A percentile compares a stretch with the other conserved stretches of the same genome.
phyloP scores from a whole-genome alignment of 2,113 vertebrate species.

The Leptobrachium leishanense region DNA sequence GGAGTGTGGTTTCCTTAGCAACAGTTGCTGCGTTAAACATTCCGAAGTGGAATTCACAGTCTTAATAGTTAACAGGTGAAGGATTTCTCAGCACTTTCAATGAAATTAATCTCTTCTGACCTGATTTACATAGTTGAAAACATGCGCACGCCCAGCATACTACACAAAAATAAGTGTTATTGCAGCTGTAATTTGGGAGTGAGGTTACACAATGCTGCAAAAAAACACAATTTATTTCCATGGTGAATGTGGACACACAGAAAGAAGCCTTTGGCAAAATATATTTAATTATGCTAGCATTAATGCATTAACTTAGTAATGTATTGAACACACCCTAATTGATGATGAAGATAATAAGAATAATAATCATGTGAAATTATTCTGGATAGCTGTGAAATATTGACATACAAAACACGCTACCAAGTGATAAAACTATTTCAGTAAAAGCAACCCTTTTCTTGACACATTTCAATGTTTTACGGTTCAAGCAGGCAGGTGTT shows the following conservation, averaged over 20 bases:
- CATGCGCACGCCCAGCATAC: conserved; percentile 14
- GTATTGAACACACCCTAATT: background rate
- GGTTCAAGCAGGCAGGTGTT: too few species aligned
- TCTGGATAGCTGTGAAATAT: too few species aligned
- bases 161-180: conserved; percentile 10
- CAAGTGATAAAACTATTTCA: too few species aligned
- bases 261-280: background rate
- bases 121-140: conserved; percentile 43
- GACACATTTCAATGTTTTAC: too few species aligned
- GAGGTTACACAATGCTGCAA: background rate
- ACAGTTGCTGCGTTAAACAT: conserved; percentile 46
- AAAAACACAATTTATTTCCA: background rate
- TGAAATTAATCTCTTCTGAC: conserved; percentile 41
- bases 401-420: too few species aligned
- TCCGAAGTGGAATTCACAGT: conserved; percentile 43
- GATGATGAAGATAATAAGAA: background rate
- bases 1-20: conserved; percentile 35
- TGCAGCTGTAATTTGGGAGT: conserved; percentile 2
- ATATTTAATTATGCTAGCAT: background rate
- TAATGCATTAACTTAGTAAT: background rate
- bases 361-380: background rate
- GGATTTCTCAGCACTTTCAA: conserved; percentile 31
- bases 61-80: conserved; percentile 47
- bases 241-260: background rate
- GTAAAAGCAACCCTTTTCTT: too few species aligned